Conservation (phyloP, 2,113 vertebrate species). For the Lasiurus borealis region DNA sequence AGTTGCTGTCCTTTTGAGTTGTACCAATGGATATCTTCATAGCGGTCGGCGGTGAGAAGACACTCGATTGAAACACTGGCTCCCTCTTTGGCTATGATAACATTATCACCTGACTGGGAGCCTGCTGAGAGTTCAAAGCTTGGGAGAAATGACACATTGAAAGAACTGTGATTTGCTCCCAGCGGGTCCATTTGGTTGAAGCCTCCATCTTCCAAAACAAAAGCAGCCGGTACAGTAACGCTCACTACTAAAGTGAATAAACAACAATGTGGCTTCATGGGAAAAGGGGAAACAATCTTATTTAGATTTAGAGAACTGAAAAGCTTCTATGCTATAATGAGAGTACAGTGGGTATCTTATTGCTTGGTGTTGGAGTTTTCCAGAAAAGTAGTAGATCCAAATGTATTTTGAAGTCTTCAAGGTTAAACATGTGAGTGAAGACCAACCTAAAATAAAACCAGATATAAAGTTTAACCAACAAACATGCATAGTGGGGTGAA, state of each 20-base stretch:
- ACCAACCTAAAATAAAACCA: constrained; percentile 82
- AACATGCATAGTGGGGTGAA: neutral
- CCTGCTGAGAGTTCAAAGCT: constrained; percentile 72
- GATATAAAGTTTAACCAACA: constrained; percentile 48
- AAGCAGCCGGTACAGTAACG: constrained; percentile 76
- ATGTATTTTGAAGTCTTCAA: constrained; percentile 71
- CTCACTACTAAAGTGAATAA: constrained; percentile 82
- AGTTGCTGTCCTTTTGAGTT: constrained; percentile 91
- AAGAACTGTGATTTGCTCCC: constrained; percentile 63
- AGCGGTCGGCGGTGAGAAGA: constrained; percentile 87
- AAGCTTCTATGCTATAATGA: constrained; percentile 68
- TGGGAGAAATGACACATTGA: constrained; percentile 80
- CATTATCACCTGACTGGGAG: constrained; percentile 81
- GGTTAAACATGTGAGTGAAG: constrained; percentile 69
- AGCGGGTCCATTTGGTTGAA: constrained; percentile 69
- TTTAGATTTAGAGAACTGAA: constrained; percentile 80
- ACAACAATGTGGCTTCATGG: constrained; percentile 87
- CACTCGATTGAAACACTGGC: constrained; percentile 91
- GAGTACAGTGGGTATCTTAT: constrained; percentile 66
- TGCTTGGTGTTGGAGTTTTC: constrained; percentile 72
- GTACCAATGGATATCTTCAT: constrained; percentile 91
- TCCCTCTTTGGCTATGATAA: constrained; percentile 93
- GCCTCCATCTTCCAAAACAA: constrained; percentile 84
- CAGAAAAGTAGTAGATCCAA: constrained; percentile 66
- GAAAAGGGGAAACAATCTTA: constrained; percentile 73